Evolutionary conservation across 1,140 invertebrate species (phyloP).

Genomic region (Camponotus pennsylvanicus): DNA sequence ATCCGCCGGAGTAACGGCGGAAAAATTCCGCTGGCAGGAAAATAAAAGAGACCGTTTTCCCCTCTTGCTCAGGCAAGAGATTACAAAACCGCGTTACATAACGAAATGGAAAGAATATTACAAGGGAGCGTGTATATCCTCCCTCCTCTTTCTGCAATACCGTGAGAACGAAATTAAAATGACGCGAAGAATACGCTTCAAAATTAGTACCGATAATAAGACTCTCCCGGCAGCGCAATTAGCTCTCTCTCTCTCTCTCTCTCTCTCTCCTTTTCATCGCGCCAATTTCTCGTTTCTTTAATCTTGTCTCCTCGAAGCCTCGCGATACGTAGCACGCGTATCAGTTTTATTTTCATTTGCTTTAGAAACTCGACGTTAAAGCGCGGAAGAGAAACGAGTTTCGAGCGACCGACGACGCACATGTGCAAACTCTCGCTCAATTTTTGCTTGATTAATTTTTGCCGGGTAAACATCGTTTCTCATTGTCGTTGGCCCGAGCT

Average conservation of each 20-base stretch:
- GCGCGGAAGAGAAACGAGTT: conserved; percentile 11
- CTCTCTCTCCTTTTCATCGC: background rate
- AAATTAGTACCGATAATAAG: conserved; percentile 57
- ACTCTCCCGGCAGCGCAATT: conserved; percentile 6
- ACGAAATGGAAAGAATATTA: conserved; percentile 56
- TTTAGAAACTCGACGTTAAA: conserved; percentile 8
- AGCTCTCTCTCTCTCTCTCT: background rate
- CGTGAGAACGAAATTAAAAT: conserved; percentile 48
- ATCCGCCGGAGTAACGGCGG: conserved; percentile 51
- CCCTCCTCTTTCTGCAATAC: background rate
- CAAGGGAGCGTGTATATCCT: background rate
- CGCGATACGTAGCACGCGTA: conserved; percentile 8
- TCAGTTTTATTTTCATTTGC: conserved; percentile 51
- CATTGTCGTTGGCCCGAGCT: background rate
- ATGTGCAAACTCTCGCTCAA: background rate
- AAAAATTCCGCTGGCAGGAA: conserved; percentile 51
- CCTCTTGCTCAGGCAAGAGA: conserved; percentile 47
- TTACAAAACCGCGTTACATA: conserved; percentile 55
- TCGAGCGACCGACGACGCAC: background rate
- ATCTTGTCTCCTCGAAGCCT: conserved; percentile 23
- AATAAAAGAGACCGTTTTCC: conserved; percentile 41
- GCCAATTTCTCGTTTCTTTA: conserved; percentile 48
- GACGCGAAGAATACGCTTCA: conserved; percentile 41
- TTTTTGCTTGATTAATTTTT: conserved; percentile 34
- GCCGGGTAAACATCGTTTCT: background rate